Evolutionary conservation across 2,113 vertebrate species (phyloP), one percentile per base, ranked within the genome.

Genomic region (Chloebia gouldiae): DNA sequence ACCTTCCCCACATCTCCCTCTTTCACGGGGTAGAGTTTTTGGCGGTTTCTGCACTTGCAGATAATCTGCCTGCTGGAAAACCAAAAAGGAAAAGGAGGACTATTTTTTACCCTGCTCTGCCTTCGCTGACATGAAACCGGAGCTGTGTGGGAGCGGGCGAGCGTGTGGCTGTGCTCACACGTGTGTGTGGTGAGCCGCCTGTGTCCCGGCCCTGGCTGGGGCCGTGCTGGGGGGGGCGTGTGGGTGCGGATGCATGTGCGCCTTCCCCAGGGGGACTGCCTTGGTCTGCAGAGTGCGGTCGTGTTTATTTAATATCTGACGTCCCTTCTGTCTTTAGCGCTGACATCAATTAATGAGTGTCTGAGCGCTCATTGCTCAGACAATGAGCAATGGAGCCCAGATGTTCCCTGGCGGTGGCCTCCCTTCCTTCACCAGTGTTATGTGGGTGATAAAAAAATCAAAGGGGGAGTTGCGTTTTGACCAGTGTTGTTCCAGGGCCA

Each of bases 301-400:
- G 13, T 96, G 95, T 97, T 96, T 96, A 88, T 96, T 97, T 97
- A 96, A 92, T 97, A 96, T 96, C 87, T 95, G 92, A 96, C 90
- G 90, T 96, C 95, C 95, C 94, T 93, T 90, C 95, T 94, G 94
- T 96, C 95, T 97, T 94, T 92, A 81, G 93, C n/a, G 4, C 93
- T 97, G 94, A 96, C 94, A 96, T 96, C 95, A 96, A 96, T 94
- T 79, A 79, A 65, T 44, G 76, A 65, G 60, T 65, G 76, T 79
- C 60, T 54, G 60, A 79, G 76, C 76, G 7, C 60, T 79, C 76
- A 30, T 53, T 79, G 76, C 76, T 54, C 92, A 96, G 94, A 95
- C 95, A 94, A 90, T 96, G 86, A 95, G 96, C 90, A 94, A 96
- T 85, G 88, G 90, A 93, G 94, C 93, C 96, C 96, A 97, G 96